Conservation (phyloP, 2,888 invertebrate genomes). For the Morinoia aosen region DNA sequence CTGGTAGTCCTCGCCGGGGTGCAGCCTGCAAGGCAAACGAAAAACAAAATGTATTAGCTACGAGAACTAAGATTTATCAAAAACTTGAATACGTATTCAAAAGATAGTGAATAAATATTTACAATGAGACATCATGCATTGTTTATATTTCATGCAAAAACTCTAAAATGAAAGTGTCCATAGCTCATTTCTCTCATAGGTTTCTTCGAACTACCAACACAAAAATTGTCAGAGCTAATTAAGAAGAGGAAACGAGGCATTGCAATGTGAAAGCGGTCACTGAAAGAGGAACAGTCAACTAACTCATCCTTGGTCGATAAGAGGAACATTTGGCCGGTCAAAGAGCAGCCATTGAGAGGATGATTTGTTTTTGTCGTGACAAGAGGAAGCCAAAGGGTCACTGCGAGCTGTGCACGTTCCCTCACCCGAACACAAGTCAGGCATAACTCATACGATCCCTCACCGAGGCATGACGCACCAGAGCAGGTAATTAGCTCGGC, state of each 20-base stretch:
- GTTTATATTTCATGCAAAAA: not conserved
- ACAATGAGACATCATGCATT: not conserved
- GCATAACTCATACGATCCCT: conserved; percentile 28
- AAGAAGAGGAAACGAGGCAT: not conserved
- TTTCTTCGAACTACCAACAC: not conserved
- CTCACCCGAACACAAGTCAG: not conserved
- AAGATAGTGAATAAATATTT: not conserved
- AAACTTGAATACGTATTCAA: not conserved
- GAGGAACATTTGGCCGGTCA: conserved; percentile 26
- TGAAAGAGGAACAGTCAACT: conserved; percentile 5
- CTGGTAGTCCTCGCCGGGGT: not conserved
- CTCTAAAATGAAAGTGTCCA: not conserved
- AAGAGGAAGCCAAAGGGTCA: conserved; percentile 24
- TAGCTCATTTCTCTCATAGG: not conserved
- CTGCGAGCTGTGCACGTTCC: not conserved
- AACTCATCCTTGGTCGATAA: conserved; percentile 49
- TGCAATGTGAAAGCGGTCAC: not conserved
- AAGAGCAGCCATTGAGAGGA: conserved; percentile 40
- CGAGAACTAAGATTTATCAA: not conserved
- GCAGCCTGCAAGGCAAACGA: not conserved
- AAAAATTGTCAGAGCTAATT: not conserved
- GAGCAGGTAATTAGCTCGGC: not conserved
- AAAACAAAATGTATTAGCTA: not conserved
- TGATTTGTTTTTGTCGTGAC: conserved; percentile 48
- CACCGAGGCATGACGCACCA: not conserved